These are phyloP conservation scores for Argentina silus DNA, from an alignment of 2,797 vertebrate genomes.

Conservation along the genomic window DNA sequence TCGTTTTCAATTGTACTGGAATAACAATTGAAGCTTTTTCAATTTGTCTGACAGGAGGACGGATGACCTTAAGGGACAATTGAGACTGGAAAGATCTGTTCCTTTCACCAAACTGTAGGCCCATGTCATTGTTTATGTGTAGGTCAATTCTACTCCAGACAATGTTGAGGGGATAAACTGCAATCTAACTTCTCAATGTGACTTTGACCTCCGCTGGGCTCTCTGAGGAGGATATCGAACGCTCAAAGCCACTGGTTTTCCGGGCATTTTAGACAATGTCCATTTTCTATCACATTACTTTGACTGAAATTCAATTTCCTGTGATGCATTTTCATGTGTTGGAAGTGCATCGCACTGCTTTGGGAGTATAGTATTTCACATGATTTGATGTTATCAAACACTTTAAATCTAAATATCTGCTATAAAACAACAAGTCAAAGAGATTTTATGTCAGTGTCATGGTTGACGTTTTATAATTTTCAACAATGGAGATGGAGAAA, in stretches of 20 bases:
- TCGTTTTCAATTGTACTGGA: background rate
- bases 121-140: background rate
- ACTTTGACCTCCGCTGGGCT: constrained; percentile 71
- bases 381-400: constrained; percentile 63
- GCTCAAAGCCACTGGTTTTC: constrained; percentile 74
- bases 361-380: constrained; percentile 72
- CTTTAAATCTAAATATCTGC: constrained; percentile 51
- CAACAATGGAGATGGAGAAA: constrained; percentile 2
- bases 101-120: too few species aligned
- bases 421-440: constrained; percentile 49
- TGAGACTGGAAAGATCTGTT: too few species aligned
- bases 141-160: background rate
- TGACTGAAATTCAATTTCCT: constrained; percentile 80
- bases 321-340: constrained; percentile 76
- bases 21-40: background rate
- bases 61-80: too few species aligned
- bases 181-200: constrained; percentile 48
- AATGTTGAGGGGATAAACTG: background rate
- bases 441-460: constrained; percentile 60
- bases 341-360: constrained; percentile 70
- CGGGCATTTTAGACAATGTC: constrained; percentile 72
- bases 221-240: constrained; percentile 70
- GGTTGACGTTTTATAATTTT: constrained; percentile 47
- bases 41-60: background rate
- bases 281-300: constrained; percentile 81